Percentiles rank a stretch among this genome's conserved stretches.
Evolutionary conservation across 2,113 vertebrate genomes (phyloP).

Genomic region (Nanorana parkeri): DNA sequence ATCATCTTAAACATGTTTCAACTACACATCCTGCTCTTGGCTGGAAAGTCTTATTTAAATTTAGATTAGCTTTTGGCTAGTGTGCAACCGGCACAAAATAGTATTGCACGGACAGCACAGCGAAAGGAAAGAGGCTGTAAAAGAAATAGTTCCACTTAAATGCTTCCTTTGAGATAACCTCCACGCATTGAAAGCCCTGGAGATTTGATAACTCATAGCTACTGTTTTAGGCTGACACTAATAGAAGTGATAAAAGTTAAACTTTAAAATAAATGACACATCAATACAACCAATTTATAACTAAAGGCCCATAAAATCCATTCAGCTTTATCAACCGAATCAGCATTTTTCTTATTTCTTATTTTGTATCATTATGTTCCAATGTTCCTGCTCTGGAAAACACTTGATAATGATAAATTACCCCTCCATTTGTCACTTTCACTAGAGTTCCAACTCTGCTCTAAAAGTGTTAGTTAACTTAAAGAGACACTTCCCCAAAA

Average conservation of each 20-base stretch:
- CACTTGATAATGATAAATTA: constrained; percentile 54
- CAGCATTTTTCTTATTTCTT: constrained; percentile 39
- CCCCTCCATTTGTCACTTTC: constrained; percentile 8
- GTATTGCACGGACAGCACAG: no score
- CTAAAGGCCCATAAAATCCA: constrained; percentile 33
- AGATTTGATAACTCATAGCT: constrained; percentile 9
- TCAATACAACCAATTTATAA: constrained; percentile 29
- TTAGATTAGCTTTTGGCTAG: no score
- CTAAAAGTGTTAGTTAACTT: neutral
- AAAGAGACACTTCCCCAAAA: no score
- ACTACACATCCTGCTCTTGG: no score
- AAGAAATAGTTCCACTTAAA: constrained; percentile 1
- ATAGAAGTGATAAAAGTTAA: constrained; percentile 11
- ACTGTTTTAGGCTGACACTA: neutral
- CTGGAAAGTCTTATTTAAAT: no score
- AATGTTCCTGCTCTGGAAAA: constrained; percentile 39
- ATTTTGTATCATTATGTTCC: constrained; percentile 52
- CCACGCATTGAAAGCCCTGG: neutral
- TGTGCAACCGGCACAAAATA: no score
- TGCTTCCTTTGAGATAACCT: no score
- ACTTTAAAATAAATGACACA: constrained; percentile 39
- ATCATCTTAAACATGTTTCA: no score
- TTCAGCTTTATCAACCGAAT: constrained; percentile 33
- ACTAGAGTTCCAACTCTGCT: neutral
- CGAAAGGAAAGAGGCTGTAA: neutral